Evolutionary conservation across 2,113 vertebrate genomes (phyloP), one percentile per base, ranked within the genome.

Genomic region (Dicaeum eximium): DNA sequence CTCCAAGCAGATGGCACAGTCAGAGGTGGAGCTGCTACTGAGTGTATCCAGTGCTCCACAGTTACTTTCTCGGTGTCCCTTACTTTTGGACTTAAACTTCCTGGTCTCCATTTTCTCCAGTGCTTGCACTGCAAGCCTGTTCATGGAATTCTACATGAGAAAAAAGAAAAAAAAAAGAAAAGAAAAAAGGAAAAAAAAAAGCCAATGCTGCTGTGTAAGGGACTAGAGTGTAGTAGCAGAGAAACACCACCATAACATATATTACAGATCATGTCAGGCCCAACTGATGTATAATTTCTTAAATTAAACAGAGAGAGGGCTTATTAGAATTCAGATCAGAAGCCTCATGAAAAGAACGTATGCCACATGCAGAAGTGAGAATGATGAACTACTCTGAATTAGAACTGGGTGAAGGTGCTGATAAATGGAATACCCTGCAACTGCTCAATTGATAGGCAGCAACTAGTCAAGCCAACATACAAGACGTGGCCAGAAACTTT

Each of bases 1-100:
- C 97, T 99, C 99, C 94, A 99, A 98, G 95, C 99, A 99, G 98
- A 99, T 99, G 97, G 99, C 99, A n/a, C 99, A 99, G 98, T 99
- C 99, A 0, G 99, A 98, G 8, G 99, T 99, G 82, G 99, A 99
- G 96, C 99, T 99, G 97, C 99, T 99, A 97, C 99, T 99, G 93
- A 99, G 98, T 0, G 99, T 99, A 93, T 99, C 99, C n/a, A 99
- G 98, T 15, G 98, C 98, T 28, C 98, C 98, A 5, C 99, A 99
- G 98, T 98, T 99, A 94, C 97, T 99, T 96, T 99, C 99, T 6
- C 98, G 98, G 90, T 97, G 98, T 60, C 98, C 98, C 92, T 99
- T 99, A 82, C 97, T 98, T 98, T 99, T 99, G 65, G 99, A 99
- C 91, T 99, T 99, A 98, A 99, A 99, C 96, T 99, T 99, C 31